Evolutionary conservation across 2,888 invertebrate species (phyloP), one percentile per base, ranked within the genome.

Genomic region (Drosophila parthenogenetica): DNA sequence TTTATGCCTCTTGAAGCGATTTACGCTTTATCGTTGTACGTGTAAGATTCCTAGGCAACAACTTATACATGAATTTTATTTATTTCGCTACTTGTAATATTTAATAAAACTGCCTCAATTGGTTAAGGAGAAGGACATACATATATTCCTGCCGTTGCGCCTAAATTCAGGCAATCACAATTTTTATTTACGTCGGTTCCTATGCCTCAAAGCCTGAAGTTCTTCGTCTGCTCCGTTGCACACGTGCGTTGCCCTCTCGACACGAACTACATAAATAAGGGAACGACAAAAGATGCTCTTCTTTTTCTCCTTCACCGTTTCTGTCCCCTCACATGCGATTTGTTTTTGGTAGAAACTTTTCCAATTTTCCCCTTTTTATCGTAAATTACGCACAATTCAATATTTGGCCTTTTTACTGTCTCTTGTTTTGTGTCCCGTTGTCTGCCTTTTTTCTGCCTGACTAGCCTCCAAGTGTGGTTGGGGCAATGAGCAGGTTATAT

Each of bases 291-390:
- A 67, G 84, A 81, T 53, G 29, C 63, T 68, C 60, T 48, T 7
- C 40, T 4, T 3, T 17, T 40, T 0, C 1, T 14, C 2, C 29
- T 2, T 11, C n/a, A n/a, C n/a, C n/a, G n/a, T 32, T 58, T 42
- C 19, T 53, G 39, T 17, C 58, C 29, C 35, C 46, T 43, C 58
- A 64, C 55, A 67, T 39, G 55, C 55, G 65, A 61, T 53, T 70
- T 62, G 65, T 42, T 63, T 35, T 49, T 35, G 49, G 49, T 14
- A 60, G 68, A 88, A 88, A 89, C 89, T 90, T 89, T 89, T 89
- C 90, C 90, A 89, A 89, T 89, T 89, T 89, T 90, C 89, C 88
- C 90, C 90, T 90, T 89, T 89, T 90, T 90, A 90, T 89, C 89
- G 89, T 87, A 87, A 87, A 87, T 87, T 87, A 89, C 87, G 87